Evolutionary conservation across 2,113 vertebrate species (phyloP).

Genomic region (Spea bombifrons): DNA sequence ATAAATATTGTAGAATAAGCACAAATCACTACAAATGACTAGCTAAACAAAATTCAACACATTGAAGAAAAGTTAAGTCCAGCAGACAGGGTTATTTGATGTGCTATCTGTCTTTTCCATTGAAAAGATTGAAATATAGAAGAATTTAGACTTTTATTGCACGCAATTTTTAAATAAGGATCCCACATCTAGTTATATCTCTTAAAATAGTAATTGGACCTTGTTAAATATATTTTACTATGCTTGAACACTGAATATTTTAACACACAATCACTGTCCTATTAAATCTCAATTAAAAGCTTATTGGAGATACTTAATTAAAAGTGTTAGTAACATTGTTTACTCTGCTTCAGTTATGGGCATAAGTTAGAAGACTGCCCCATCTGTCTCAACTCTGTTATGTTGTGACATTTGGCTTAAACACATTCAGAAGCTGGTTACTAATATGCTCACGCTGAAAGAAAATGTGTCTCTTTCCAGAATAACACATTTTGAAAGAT

Average conservation of each 20-base stretch:
- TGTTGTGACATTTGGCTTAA: conserved; percentile 5
- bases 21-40: background rate
- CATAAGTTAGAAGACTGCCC: conserved; percentile 24
- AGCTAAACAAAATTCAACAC: background rate
- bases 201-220: conserved; percentile 2
- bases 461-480: background rate
- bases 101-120: background rate
- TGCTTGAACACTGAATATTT: conserved; percentile 12
- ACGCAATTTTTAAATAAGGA: background rate
- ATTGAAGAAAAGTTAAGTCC: background rate
- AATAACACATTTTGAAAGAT: too few relatives aligned
- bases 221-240: conserved; percentile 19
- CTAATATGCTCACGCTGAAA: background rate
- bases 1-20: background rate
- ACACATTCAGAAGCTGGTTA: background rate
- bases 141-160: conserved; percentile 5
- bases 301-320: conserved; percentile 27
- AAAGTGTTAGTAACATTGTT: conserved; percentile 25
- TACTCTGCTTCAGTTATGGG: conserved; percentile 25
- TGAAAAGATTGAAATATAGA: background rate
- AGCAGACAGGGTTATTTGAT: background rate
- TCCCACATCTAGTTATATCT: background rate
- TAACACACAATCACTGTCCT: conserved; percentile 27
- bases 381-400: conserved; percentile 30
- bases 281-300: conserved; percentile 32